Percentiles rank a stretch among this genome's conserved stretches.
Conservation (phyloP, 2,888 invertebrate species). For the Podabrus alpinus region DNA sequence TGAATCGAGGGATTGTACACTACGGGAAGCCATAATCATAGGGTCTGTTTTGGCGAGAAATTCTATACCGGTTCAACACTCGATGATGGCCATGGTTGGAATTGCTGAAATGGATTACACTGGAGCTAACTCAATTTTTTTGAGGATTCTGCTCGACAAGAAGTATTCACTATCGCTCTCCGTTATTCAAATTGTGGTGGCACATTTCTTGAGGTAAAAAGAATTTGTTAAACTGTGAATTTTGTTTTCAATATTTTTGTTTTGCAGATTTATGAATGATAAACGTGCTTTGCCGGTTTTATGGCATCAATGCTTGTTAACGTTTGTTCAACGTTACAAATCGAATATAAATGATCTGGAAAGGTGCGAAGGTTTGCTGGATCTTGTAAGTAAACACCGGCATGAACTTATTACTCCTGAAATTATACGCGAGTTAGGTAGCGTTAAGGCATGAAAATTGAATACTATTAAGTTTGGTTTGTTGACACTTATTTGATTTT, state of each 20-base stretch:
- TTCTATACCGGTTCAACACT: constrained; percentile 93
- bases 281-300: constrained; percentile 85
- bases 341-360: constrained; percentile 93
- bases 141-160: constrained; percentile 93
- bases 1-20: constrained; percentile 89
- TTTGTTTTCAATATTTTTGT: constrained; percentile 4
- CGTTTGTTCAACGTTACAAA: constrained; percentile 95
- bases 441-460: neutral
- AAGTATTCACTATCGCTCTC: constrained; percentile 96
- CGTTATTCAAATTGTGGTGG: constrained; percentile 92
- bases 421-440: constrained; percentile 77
- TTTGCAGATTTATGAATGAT: constrained; percentile 80
- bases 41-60: constrained; percentile 89
- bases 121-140: constrained; percentile 93
- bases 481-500: neutral
- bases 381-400: constrained; percentile 74
- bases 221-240: no score
- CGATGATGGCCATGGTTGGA: constrained; percentile 91
- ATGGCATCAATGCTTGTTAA: constrained; percentile 95
- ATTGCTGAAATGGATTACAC: constrained; percentile 98
- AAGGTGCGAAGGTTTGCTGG: constrained; percentile 75
- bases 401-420: constrained; percentile 78
- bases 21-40: constrained; percentile 94
- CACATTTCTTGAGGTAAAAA: constrained; percentile 86
- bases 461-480: neutral